Evolutionary conservation across 1,140 invertebrate species (phyloP).

Genomic region (Nasonia longicornis): DNA sequence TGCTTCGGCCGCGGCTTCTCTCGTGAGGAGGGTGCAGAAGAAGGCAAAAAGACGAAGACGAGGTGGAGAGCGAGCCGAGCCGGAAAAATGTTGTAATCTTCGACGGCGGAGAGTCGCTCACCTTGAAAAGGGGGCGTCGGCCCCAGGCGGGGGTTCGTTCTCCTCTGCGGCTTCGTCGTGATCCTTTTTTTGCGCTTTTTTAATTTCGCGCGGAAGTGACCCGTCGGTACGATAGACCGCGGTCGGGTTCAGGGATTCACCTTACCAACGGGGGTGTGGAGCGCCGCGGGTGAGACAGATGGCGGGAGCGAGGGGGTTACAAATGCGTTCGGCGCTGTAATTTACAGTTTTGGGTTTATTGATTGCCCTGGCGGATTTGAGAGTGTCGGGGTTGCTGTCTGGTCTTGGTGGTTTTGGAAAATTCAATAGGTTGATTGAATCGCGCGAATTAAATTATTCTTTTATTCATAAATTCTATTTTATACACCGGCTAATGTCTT

Average conservation of each 20-base stretch:
- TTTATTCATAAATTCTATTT: too few relatives aligned
- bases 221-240: slow-evolving; percentile 11
- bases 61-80: slow-evolving; percentile 47
- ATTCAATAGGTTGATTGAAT: too few relatives aligned
- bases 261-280: not conserved
- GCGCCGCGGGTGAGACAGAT: not conserved
- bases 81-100: slow-evolving; percentile 60
- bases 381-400: not conserved
- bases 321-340: not conserved
- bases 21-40: slow-evolving; percentile 15
- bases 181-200: slow-evolving; percentile 47
- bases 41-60: slow-evolving; percentile 33
- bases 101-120: slow-evolving; percentile 56
- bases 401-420: not conserved
- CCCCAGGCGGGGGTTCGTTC: slow-evolving; percentile 56
- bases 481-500: too few relatives aligned
- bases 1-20: not conserved
- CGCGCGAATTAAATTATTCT: too few relatives aligned
- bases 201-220: slow-evolving; percentile 47
- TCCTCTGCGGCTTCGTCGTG: slow-evolving; percentile 53
- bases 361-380: not conserved
- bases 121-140: slow-evolving; percentile 63
- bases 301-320: not conserved
- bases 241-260: not conserved
- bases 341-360: slow-evolving; percentile 24